Evolutionary conservation across 2,113 vertebrate genomes (phyloP), one percentile per base, ranked within the genome.

Genomic region (Rhynchopsitta pachyrhyncha): DNA sequence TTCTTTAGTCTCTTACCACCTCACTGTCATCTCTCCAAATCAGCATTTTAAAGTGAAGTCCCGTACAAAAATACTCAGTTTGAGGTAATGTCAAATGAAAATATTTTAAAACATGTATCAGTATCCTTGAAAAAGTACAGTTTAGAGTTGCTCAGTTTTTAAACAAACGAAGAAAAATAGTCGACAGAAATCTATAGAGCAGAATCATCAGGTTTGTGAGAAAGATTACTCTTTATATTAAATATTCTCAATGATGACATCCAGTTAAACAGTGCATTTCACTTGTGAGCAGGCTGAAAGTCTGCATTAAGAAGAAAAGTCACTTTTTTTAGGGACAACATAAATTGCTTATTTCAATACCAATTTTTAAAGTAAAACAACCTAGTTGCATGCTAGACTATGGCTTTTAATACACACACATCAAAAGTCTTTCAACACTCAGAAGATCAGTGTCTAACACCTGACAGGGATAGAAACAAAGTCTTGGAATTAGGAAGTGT

Each of bases 401-500:
- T 37, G 25, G 35, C n/a, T 88, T 66, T 59, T 63, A 62, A 33
- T 13, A 22, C 49, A 39, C 49, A 53, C 10, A 41, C 28, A 60
- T 27, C 11, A 12, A 9, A 60, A 82, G 49, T 77, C 75, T 90
- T 90, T 49, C 79, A 88, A 33, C 41, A 31, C 33, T 37, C 27
- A 41, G 14, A 74, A 39, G 37, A 0, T 2, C 8, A 80, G 37
- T 17, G 44, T 35, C 68, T 37, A 83, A 77, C 0, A 4, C 64
- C 79, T 90, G 86, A 74, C 71, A 77, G 35, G 35, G 64, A 39
- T 4, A 82, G 82, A 92, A 86, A 12, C 12, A 59, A 90, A 83
- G 66, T 93, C 77, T 82, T 60, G 62, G 85, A 88, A 93, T 90
- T 73, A 76, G 57, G 63, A 42, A 84, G 79, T 81, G 79, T 83